Evolutionary conservation across 1,140 invertebrate species (phyloP).

Genomic region (Eulimnadia texana): DNA sequence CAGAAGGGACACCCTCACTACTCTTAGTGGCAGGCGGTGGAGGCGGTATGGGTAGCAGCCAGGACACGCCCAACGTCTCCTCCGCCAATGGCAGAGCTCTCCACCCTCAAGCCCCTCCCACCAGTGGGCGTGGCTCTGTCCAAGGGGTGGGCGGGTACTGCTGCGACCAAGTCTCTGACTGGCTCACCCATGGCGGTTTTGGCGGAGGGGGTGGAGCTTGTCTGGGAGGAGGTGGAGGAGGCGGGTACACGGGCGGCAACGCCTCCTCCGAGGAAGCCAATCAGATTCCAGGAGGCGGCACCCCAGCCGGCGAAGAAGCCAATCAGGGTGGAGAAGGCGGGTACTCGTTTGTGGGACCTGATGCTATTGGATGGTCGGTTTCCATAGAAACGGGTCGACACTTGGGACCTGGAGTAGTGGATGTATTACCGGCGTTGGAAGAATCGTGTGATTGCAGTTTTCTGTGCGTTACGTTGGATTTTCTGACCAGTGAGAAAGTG

Average conservation of each 20-base stretch:
- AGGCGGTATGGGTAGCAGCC: constrained; percentile 50
- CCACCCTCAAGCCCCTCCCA: background rate
- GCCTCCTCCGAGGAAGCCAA: constrained; percentile 27
- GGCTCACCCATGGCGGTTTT: constrained; percentile 58
- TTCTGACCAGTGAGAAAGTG: constrained; percentile 46
- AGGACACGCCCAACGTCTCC: constrained; percentile 35
- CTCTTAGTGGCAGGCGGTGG: constrained; percentile 60
- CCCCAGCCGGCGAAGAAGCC: no score
- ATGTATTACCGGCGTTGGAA: constrained; percentile 50
- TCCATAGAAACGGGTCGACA: constrained; percentile 23
- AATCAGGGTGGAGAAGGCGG: constrained; percentile 61
- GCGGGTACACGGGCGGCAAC: constrained; percentile 54
- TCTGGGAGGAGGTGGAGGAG: constrained; percentile 42
- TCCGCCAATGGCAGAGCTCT: background rate
- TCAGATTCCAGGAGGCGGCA: no score
- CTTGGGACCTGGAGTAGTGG: constrained; percentile 47
- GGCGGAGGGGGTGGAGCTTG: constrained; percentile 68
- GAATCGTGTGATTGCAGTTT: constrained; percentile 62
- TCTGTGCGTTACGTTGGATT: constrained; percentile 64
- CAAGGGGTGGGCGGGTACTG: constrained; percentile 41
- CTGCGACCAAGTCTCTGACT: constrained; percentile 38
- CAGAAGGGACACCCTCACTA: constrained; percentile 30
- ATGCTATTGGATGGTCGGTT: constrained; percentile 10
- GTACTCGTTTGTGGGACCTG: constrained; percentile 45
- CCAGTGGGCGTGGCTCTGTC: background rate